phyloP scores from a whole-genome alignment of 2,797 vertebrate genomes.

The Mallotus villosus region DNA sequence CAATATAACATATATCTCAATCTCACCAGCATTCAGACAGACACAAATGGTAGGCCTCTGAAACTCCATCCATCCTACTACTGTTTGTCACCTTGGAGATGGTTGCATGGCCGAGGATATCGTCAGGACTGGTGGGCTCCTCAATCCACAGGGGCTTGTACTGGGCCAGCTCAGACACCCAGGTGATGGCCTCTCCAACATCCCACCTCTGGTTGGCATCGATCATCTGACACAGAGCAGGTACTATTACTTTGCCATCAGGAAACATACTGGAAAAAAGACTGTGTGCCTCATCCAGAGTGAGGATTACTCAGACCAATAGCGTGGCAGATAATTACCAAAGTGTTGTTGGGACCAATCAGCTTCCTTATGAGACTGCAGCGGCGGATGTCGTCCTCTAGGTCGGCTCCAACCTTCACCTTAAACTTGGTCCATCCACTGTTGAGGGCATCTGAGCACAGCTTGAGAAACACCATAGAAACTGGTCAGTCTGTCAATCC shows the following conservation, averaged over 20 bases:
- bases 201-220: conserved; percentile 86
- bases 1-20: conserved; percentile 25
- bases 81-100: conserved; percentile 74
- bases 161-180: conserved; percentile 76
- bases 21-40: background rate
- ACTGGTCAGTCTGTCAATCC: background rate
- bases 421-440: conserved; percentile 80
- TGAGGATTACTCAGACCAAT: background rate
- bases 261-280: too few species aligned
- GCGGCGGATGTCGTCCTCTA: conserved; percentile 77
- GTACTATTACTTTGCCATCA: too few species aligned
- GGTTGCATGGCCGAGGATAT: conserved; percentile 79
- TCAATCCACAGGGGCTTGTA: conserved; percentile 83
- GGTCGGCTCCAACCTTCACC: conserved; percentile 80
- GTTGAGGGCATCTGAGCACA: conserved; percentile 65
- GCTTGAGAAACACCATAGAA: conserved; percentile 31
- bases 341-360: conserved; percentile 73
- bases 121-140: conserved; percentile 82
- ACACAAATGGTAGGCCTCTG: background rate
- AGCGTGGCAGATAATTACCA: conserved; percentile 55
- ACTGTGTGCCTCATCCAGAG: background rate
- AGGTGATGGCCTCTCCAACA: conserved; percentile 76
- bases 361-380: conserved; percentile 75
- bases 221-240: conserved; percentile 71
- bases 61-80: background rate